Percentiles rank a stretch among this genome's conserved stretches.
phyloP scores from a whole-genome alignment of 2,888 invertebrate genomes.

The Trachelus troglodyta region DNA sequence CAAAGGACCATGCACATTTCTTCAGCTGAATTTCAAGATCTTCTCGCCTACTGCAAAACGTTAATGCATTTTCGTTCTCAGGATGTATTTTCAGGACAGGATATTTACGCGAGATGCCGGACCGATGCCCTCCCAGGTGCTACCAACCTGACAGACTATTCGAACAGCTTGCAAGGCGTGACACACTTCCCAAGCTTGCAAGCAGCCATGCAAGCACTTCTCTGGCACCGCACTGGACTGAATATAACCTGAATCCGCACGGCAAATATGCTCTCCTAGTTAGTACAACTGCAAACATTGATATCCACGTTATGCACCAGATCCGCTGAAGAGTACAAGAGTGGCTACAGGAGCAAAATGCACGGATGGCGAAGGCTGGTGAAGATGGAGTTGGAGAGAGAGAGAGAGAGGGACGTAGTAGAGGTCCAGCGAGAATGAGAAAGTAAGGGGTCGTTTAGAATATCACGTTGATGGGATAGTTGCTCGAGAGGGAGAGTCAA shows the following conservation, averaged over 20 bases:
- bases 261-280: conserved; percentile 58
- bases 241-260: conserved; percentile 48
- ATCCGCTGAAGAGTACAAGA: not conserved
- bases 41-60: not conserved
- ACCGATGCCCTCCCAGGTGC: not conserved
- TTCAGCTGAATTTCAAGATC: conserved; percentile 10
- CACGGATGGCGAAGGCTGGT: not conserved
- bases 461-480: not conserved
- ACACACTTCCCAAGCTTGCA: conserved; percentile 17
- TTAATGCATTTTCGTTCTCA: not conserved
- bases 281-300: conserved; percentile 57
- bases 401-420: too few species aligned
- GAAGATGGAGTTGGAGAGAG: too few species aligned
- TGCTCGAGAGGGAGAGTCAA: not conserved
- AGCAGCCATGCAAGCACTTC: not conserved
- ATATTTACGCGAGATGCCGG: not conserved
- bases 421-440: not conserved
- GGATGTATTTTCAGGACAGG: not conserved
- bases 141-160: conserved; percentile 7
- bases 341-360: not conserved
- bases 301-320: conserved; percentile 39
- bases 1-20: not conserved
- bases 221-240: conserved; percentile 29
- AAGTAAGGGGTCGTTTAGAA: not conserved
- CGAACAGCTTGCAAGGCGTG: conserved; percentile 15